A percentile compares a stretch with the other conserved stretches of the same genome.
phyloP scores from a whole-genome alignment of 1,140 invertebrate genomes.

The Drosophila kikkawai region DNA sequence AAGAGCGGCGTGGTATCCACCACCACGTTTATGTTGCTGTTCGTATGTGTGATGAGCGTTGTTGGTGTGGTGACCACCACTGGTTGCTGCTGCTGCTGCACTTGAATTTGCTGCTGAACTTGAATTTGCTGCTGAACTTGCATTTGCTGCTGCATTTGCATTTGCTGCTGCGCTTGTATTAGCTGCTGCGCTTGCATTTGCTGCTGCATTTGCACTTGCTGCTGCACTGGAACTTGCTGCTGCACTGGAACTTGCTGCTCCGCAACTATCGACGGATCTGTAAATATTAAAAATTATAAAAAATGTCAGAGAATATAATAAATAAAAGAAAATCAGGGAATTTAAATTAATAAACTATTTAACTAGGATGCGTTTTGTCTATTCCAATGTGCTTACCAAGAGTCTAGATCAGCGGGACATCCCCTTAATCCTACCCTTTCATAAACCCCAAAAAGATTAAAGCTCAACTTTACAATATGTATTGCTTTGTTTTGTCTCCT shows the following conservation, averaged over 20 bases:
- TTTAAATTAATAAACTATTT: background rate
- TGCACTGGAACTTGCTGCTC: background rate
- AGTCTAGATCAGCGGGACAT: conserved; percentile 6
- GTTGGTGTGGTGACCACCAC: conserved; percentile 25
- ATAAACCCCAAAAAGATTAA: conserved; percentile 9
- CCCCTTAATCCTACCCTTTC: background rate
- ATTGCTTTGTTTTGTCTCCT: background rate
- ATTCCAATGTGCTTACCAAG: conserved; percentile 15
- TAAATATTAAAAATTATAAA: conserved; percentile 15
- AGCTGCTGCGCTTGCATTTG: background rate
- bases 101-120: conserved; percentile 1
- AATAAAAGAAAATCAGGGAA: background rate
- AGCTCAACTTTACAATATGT: conserved; percentile 15
- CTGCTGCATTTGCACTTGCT: background rate
- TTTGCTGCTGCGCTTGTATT: too few relatives aligned
- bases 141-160: too few relatives aligned
- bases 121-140: too few relatives aligned
- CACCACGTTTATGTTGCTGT: conserved; percentile 55
- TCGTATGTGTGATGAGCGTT: conserved; percentile 32
- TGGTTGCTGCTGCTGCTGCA: conserved; percentile 8
- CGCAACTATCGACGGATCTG: conserved; percentile 39
- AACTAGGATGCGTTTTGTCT: background rate
- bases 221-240: background rate
- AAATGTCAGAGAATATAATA: background rate
- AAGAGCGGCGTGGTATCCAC: conserved; percentile 67